These are phyloP conservation scores for Pseudonaja textilis DNA, from an alignment of 2,113 vertebrate genomes.

Conservation along the genomic window DNA sequence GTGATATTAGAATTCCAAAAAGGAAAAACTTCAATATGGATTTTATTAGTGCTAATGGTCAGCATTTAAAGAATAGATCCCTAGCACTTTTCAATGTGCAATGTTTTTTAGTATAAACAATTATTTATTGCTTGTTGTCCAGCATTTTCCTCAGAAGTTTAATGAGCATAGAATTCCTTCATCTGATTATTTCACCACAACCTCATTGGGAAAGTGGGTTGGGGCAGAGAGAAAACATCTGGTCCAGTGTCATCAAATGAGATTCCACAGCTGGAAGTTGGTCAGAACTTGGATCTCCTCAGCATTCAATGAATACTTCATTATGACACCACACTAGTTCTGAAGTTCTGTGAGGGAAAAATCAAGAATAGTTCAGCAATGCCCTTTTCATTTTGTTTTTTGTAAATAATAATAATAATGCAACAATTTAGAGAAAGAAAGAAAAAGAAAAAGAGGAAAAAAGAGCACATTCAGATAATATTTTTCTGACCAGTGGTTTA, in stretches of 20 bases:
- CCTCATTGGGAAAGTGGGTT: not conserved
- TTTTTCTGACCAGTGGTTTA: not conserved
- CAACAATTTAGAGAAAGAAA: not conserved
- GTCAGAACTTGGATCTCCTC: not conserved
- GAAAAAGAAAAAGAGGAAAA: not conserved
- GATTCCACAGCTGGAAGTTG: not conserved
- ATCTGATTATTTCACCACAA: not conserved
- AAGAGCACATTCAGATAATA: not conserved
- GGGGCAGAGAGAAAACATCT: not conserved
- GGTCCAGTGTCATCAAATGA: not conserved
- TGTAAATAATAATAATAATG: not conserved
- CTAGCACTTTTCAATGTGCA: not conserved
- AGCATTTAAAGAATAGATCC: not conserved
- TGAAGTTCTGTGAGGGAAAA: not conserved
- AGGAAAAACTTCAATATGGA: not conserved
- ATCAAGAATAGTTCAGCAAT: not conserved
- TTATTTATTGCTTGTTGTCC: not conserved
- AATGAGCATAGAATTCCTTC: not conserved
- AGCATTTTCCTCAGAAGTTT: not conserved
- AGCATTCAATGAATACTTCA: not conserved
- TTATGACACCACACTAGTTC: not conserved
- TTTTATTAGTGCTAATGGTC: not conserved
- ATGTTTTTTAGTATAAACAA: not conserved
- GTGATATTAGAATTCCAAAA: not conserved
- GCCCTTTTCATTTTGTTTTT: not conserved